Percentiles rank a stretch among this genome's conserved stretches.
These are phyloP conservation scores for Halictus quadricinctus DNA, from an alignment of 2,888 invertebrate genomes.

Conservation along the genomic window DNA sequence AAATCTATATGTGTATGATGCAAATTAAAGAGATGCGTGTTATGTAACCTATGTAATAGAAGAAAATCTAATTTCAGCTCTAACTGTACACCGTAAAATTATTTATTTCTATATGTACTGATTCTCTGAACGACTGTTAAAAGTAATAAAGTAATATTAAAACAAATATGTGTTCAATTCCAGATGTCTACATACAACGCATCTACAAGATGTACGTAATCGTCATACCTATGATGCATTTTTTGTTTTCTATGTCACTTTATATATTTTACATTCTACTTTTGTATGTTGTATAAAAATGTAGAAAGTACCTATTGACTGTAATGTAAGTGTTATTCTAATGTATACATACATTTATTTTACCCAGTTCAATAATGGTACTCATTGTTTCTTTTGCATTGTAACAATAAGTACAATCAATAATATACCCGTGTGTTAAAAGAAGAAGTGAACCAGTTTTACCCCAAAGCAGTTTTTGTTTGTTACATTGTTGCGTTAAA, in stretches of 20 bases:
- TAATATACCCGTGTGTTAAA: constrained; percentile 44
- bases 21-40: constrained; percentile 43
- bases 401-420: constrained; percentile 32
- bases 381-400: constrained; percentile 25
- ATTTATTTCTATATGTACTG: constrained; percentile 15
- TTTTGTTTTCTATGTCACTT: constrained; percentile 19
- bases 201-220: constrained; percentile 43
- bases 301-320: constrained; percentile 39
- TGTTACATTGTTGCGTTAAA: constrained; percentile 35
- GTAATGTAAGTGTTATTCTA: constrained; percentile 30
- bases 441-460: constrained; percentile 50
- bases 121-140: not conserved
- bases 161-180: constrained; percentile 15
- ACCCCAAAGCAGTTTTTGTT: constrained; percentile 48
- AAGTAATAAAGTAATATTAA: constrained; percentile 25
- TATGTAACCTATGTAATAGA: constrained; percentile 31
- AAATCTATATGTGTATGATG: constrained; percentile 26
- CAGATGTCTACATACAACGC: constrained; percentile 25
- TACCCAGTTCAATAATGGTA: constrained; percentile 24
- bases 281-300: constrained; percentile 35
- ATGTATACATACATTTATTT: constrained; percentile 43
- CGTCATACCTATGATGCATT: constrained; percentile 19
- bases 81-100: constrained; percentile 29
- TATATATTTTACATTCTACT: constrained; percentile 30
- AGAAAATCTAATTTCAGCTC: constrained; percentile 17